Conservation (phyloP, 2,888 invertebrate species). For the Agrochola litura region DNA sequence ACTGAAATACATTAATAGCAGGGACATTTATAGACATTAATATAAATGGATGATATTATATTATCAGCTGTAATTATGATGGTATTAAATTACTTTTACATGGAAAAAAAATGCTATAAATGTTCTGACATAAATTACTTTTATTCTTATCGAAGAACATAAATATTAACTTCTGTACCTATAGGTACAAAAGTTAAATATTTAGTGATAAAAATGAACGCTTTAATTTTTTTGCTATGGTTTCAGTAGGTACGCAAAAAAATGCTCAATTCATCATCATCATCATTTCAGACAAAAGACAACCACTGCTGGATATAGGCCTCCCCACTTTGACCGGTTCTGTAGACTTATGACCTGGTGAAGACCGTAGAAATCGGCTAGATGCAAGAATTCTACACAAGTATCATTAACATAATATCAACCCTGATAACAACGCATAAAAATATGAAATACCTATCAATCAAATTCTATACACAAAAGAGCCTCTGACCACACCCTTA, state of each 20-base stretch:
- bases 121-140: not conserved
- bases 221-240: not conserved
- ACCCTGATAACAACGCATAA: not conserved
- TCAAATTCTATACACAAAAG: not conserved
- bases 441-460: not conserved
- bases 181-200: not conserved
- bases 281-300: too few species aligned
- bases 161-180: too few species aligned
- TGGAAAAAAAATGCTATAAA: not conserved
- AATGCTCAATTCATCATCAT: not conserved
- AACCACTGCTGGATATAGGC: too few species aligned
- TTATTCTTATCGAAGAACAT: not conserved
- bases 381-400: too few species aligned
- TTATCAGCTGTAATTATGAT: not conserved
- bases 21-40: not conserved
- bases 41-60: not conserved
- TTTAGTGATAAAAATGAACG: not conserved
- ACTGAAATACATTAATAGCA: slow-evolving; percentile 16
- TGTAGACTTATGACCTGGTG: too few species aligned
- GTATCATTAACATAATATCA: not conserved
- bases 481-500: not conserved
- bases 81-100: not conserved
- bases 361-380: too few species aligned
- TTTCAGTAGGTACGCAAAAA: not conserved
- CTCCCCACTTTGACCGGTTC: too few species aligned